phyloP scores from a whole-genome alignment of 2,113 vertebrate species.

The Pituophis catenifer region DNA sequence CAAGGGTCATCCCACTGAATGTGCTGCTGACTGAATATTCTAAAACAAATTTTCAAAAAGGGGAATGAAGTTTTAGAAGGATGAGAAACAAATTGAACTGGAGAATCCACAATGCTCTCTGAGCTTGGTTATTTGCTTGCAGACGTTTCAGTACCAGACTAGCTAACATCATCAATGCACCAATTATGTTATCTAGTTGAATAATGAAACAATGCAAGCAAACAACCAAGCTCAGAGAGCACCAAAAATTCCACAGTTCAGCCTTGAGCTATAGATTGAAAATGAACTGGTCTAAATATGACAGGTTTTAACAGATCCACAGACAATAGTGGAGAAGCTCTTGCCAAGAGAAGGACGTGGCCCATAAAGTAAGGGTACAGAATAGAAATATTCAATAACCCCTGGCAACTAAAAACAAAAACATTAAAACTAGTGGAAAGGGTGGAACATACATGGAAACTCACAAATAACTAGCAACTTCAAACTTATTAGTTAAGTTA shows the following conservation, averaged over 20 bases:
- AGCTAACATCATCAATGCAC: no score
- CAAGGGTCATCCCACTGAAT: conserved; percentile 37
- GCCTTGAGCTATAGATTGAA: no score
- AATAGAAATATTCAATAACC: background rate
- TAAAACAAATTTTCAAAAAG: conserved; percentile 5
- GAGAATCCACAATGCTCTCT: background rate
- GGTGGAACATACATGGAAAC: background rate
- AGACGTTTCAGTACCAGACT: no score
- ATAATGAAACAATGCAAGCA: no score
- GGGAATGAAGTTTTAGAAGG: conserved; percentile 34
- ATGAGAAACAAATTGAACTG: background rate
- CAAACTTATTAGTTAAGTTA: background rate
- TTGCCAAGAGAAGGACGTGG: no score
- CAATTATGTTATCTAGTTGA: no score
- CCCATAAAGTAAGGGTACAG: no score
- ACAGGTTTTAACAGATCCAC: background rate
- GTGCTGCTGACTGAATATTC: conserved; percentile 34
- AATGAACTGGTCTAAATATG: background rate
- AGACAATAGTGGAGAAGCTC: no score
- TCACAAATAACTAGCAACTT: background rate
- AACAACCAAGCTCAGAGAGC: no score
- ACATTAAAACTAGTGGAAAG: background rate
- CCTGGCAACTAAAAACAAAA: background rate
- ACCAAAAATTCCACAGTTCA: no score
- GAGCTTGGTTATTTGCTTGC: no score